Evolutionary conservation across 2,113 vertebrate genomes (phyloP), one percentile per base, ranked within the genome.

Genomic region (Lepisosteus osseus): DNA sequence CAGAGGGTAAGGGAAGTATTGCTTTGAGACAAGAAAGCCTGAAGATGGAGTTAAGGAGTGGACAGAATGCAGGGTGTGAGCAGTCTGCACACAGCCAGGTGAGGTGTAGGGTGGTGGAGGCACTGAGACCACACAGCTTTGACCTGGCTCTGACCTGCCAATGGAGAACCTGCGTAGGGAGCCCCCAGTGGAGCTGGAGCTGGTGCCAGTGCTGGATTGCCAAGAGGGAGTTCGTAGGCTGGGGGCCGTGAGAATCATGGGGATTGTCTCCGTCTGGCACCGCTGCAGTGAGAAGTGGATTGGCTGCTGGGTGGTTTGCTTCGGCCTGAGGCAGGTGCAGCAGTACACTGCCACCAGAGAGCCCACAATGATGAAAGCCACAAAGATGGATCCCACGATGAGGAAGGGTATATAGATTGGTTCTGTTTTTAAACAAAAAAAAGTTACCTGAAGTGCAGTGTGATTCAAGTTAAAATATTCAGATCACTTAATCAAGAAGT

Each of bases 381-480:
- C 88, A 75, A 99, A 99, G 83, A 99, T 98, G 73, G 95, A 96
- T 54, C 96, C 97, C 9, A 99, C 97, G 77, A 99, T 94, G 71
- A 99, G 92, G 86, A 99, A 99, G 0, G 97, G 97, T 14, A 99
- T 92, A 13, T 99, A 99, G 85, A 98, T 86, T 0, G 97, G 97
- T 82, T 98, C 97, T 96, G 76, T 12, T 84, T 70, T 5, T 9
- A 51, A 29, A 29, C 29, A 29, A 29, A 29, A 29, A 29, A 29
- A 29, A 29, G 29, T 29, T 2, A 29, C 29, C 29, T 29, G 29
- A 29, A 29, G 29, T 29, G 29, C 29, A 29, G 29, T 29, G 29
- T 29, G 29, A 29, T 29, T 29, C 29, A 29, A 29, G 29, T 29
- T 29, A 29, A 29, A 29, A 29, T 29, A 29, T 29, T 29, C 29